Conservation (phyloP, 2,113 vertebrate genomes). For the Lontra canadensis region DNA sequence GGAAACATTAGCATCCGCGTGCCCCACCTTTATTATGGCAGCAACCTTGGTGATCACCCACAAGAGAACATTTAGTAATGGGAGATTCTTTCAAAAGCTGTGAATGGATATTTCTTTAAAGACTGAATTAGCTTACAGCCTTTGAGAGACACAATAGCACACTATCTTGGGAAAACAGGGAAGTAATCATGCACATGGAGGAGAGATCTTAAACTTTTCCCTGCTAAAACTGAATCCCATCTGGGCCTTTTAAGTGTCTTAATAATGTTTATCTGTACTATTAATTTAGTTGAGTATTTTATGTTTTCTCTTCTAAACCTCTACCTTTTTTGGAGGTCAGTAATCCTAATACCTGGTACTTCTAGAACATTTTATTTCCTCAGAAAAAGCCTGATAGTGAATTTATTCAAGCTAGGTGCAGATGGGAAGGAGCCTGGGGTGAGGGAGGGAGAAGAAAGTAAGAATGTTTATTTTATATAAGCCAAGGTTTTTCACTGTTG, state of each 20-base stretch:
- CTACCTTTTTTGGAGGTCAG: slow-evolving; percentile 13
- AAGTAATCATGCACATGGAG: slow-evolving; percentile 21
- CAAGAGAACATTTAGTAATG: not conserved
- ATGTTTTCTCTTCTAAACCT: not conserved
- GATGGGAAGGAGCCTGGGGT: not conserved
- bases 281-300: slow-evolving; percentile 10
- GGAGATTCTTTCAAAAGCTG: slow-evolving; percentile 55
- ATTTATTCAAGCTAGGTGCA: not conserved
- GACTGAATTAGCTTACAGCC: slow-evolving; percentile 53
- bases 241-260: not conserved
- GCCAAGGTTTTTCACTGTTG: not conserved
- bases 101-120: slow-evolving; percentile 58
- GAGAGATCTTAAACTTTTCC: not conserved
- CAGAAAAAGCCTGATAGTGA: not conserved
- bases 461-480: not conserved
- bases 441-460: not conserved
- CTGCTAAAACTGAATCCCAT: slow-evolving; percentile 38
- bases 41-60: not conserved
- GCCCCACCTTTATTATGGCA: not conserved
- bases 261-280: not conserved
- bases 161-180: slow-evolving; percentile 18
- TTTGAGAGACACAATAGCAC: slow-evolving; percentile 38
- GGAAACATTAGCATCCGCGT: not conserved
- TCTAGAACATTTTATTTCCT: not conserved
- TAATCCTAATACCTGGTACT: not conserved